phyloP scores from a whole-genome alignment of 1,140 invertebrate species.

The Ceratina japonica region DNA sequence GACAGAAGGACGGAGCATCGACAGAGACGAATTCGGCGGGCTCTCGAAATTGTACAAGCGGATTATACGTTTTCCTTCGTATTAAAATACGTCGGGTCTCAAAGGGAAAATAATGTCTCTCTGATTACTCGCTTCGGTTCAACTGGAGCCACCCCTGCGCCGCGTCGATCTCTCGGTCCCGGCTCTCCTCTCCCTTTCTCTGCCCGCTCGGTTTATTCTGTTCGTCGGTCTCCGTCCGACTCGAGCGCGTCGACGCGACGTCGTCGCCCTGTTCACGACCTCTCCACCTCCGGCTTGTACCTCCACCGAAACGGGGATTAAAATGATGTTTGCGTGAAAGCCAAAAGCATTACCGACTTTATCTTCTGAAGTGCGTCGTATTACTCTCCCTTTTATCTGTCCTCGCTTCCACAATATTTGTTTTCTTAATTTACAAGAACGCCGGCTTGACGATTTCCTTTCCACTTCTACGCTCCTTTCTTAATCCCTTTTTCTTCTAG shows the following conservation, averaged over 20 bases:
- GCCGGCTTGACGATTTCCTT: constrained; percentile 9
- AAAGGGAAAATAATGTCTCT: constrained; percentile 80
- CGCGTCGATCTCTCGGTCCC: constrained; percentile 35
- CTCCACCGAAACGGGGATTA: constrained; percentile 75
- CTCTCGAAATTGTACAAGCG: constrained; percentile 62
- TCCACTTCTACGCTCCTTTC: background rate
- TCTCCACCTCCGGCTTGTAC: constrained; percentile 47
- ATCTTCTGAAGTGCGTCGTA: constrained; percentile 77
- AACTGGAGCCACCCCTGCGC: constrained; percentile 64
- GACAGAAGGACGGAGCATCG: background rate
- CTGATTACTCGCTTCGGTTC: constrained; percentile 79
- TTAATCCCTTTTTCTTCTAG: background rate
- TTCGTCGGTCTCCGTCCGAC: background rate
- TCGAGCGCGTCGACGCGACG: background rate
- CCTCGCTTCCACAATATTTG: constrained; percentile 64
- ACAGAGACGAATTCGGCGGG: constrained; percentile 47
- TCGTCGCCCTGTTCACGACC: constrained; percentile 67
- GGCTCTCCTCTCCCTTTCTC: constrained; percentile 21
- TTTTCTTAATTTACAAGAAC: constrained; percentile 63
- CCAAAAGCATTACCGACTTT: constrained; percentile 79
- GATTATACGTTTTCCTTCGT: constrained; percentile 75
- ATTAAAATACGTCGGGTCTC: constrained; percentile 76
- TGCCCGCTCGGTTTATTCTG: constrained; percentile 4
- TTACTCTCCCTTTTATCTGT: constrained; percentile 77
- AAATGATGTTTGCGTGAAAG: constrained; percentile 80